Percentiles rank a stretch among this genome's conserved stretches.
These are phyloP conservation scores for Autographa pulchrina DNA, from an alignment of 2,888 invertebrate species.

Conservation along the genomic window DNA sequence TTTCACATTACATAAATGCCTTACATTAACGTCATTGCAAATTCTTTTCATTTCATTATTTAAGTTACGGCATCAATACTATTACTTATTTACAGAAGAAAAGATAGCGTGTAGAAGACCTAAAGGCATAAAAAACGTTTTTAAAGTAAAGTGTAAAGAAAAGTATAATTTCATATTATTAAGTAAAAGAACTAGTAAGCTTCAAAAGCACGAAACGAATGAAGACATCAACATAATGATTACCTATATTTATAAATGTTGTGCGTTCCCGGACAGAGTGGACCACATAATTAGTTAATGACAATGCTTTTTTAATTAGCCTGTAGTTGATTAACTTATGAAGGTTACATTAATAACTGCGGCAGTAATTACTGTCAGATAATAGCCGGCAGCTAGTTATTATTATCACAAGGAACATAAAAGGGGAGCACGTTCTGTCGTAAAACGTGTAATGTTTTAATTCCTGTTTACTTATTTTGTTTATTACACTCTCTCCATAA, in stretches of 20 bases:
- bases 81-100: neutral
- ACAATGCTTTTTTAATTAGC: conserved; percentile 11
- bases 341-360: conserved; percentile 17
- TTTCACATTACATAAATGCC: too few relatives aligned
- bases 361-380: conserved; percentile 30
- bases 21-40: too few relatives aligned
- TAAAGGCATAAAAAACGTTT: too few relatives aligned
- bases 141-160: neutral
- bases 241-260: conserved; percentile 31
- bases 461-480: conserved; percentile 78
- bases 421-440: conserved; percentile 59
- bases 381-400: conserved; percentile 36
- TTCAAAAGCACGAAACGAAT: conserved; percentile 30
- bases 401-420: conserved; percentile 47
- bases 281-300: conserved; percentile 27
- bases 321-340: conserved; percentile 16
- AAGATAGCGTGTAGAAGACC: too few relatives aligned
- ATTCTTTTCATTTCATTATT: too few relatives aligned
- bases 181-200: neutral
- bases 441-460: conserved; percentile 70
- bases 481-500: conserved; percentile 72
- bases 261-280: conserved; percentile 10
- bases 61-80: too few relatives aligned
- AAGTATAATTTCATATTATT: neutral
- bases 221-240: conserved; percentile 36